These are phyloP conservation scores for Cygnus atratus DNA, from an alignment of 2,113 vertebrate genomes.

Conservation along the genomic window DNA sequence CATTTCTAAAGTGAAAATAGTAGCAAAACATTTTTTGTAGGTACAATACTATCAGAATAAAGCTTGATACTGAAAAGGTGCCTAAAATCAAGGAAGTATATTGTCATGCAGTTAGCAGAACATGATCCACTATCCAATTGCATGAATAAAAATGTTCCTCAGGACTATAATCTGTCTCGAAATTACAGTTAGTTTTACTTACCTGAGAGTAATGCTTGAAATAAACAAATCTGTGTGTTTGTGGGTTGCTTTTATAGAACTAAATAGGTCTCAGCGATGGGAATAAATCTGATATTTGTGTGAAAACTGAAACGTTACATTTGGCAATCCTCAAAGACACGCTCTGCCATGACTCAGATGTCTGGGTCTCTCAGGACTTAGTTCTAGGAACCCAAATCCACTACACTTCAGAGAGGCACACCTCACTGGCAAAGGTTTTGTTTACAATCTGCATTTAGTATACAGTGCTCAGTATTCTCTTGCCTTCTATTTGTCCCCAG, in stretches of 20 bases:
- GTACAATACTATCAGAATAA: neutral
- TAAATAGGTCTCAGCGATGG: neutral
- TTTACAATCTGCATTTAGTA: neutral
- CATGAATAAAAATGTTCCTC: neutral
- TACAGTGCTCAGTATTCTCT: neutral
- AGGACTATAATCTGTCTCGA: neutral
- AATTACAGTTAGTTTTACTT: neutral
- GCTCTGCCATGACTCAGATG: accelerated
- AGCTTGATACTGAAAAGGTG: neutral
- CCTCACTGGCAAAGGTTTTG: neutral
- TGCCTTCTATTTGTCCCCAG: neutral
- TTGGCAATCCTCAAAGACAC: neutral
- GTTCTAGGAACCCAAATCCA: neutral
- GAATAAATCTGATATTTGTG: neutral
- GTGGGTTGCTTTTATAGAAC: neutral
- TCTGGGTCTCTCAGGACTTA: neutral
- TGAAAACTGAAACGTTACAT: neutral
- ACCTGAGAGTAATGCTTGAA: neutral
- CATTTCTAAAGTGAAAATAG: neutral
- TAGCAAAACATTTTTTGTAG: neutral
- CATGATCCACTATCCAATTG: neutral
- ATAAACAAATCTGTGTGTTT: neutral
- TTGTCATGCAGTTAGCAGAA: neutral
- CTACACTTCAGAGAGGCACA: neutral
- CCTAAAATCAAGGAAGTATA: neutral